phyloP scores from a whole-genome alignment of 2,888 invertebrate species.

The Cerceris rybyensis region DNA sequence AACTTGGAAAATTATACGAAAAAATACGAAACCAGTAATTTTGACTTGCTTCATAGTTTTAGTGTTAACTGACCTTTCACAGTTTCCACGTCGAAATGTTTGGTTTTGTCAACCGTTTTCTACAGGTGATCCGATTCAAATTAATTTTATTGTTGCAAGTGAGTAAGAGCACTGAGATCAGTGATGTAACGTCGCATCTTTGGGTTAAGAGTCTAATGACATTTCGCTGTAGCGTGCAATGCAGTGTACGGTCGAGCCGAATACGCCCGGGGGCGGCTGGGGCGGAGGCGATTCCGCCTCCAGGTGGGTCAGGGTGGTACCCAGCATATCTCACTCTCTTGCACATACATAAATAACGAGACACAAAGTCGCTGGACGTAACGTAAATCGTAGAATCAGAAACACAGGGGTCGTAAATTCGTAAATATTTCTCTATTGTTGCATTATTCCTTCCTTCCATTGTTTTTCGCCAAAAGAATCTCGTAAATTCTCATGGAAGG shows the following conservation, averaged over 20 bases:
- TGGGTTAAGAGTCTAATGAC: slow-evolving; percentile 28
- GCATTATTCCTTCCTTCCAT: background rate
- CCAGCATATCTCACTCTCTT: slow-evolving; percentile 61
- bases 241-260: slow-evolving; percentile 70
- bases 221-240: slow-evolving; percentile 27
- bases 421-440: background rate
- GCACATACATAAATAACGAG: slow-evolving; percentile 66
- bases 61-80: background rate
- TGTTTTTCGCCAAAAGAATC: background rate
- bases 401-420: slow-evolving; percentile 11
- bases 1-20: too few species aligned
- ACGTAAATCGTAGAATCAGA: slow-evolving; percentile 46
- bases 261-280: slow-evolving; percentile 80
- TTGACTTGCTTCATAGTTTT: too few species aligned
- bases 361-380: slow-evolving; percentile 22
- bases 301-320: slow-evolving; percentile 81
- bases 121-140: too few species aligned
- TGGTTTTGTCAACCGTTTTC: too few species aligned
- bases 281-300: slow-evolving; percentile 81
- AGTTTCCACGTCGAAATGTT: too few species aligned
- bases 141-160: too few species aligned
- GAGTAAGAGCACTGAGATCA: too few species aligned
- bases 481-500: background rate
- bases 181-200: slow-evolving; percentile 22
- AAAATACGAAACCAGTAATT: too few species aligned